Conservation (phyloP, 2,888 invertebrate species). For the Drosophila dives region DNA sequence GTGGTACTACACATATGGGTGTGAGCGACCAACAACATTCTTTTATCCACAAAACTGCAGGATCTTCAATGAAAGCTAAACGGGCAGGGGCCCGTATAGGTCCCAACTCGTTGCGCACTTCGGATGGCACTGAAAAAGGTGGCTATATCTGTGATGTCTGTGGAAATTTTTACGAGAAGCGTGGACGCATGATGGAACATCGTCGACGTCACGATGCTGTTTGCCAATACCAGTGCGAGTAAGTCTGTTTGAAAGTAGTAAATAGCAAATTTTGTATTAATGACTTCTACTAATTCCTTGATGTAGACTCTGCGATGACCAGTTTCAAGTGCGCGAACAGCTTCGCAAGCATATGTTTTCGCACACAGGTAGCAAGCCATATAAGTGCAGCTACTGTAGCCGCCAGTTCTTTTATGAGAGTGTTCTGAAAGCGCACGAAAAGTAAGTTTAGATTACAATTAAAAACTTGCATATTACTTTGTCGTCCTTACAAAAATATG, state of each 20-base stretch:
- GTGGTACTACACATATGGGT: conserved; percentile 44
- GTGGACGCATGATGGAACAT: conserved; percentile 82
- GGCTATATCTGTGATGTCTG: conserved; percentile 82
- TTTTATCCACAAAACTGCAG: conserved; percentile 4
- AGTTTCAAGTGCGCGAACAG: conserved; percentile 81
- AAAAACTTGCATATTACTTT: background rate
- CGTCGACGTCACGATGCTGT: conserved; percentile 79
- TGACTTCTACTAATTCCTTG: background rate
- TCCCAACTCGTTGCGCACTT: conserved; percentile 59
- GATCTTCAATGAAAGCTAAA: conserved; percentile 34
- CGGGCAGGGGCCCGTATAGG: conserved; percentile 53
- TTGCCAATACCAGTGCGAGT: conserved; percentile 82
- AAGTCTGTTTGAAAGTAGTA: conserved; percentile 38
- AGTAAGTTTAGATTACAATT: conserved; percentile 60
- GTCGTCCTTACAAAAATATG: background rate
- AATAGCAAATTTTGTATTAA: background rate
- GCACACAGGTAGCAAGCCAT: conserved; percentile 82
- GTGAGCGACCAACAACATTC: conserved; percentile 27
- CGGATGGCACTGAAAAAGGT: conserved; percentile 64
- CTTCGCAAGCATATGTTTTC: conserved; percentile 82
- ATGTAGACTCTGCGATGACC: conserved; percentile 77
- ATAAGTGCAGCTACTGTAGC: conserved; percentile 80
- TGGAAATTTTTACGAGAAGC: conserved; percentile 82
- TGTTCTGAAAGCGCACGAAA: conserved; percentile 82
- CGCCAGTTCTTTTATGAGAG: conserved; percentile 83